These are phyloP conservation scores for Lycophotia porphyrea DNA, from an alignment of 2,888 invertebrate genomes.

Conservation along the genomic window DNA sequence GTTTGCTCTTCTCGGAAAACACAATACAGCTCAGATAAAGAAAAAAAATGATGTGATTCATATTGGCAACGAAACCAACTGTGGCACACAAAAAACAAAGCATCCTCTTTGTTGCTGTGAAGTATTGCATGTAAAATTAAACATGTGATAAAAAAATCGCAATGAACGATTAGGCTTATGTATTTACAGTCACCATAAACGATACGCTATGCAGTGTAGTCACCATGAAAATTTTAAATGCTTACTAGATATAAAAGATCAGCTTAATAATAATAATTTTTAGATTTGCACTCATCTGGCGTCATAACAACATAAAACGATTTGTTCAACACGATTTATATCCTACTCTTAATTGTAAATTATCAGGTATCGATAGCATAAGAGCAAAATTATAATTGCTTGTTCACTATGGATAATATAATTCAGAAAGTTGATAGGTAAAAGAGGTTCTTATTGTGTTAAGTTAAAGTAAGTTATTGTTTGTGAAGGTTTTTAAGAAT, in stretches of 20 bases:
- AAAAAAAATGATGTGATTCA: conserved; percentile 46
- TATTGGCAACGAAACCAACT: conserved; percentile 41
- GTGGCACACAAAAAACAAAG: conserved; percentile 44
- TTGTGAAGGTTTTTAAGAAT: conserved; percentile 56
- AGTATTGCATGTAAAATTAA: conserved; percentile 53
- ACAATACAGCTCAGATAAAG: conserved; percentile 23
- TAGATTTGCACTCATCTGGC: conserved; percentile 56
- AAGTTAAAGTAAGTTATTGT: conserved; percentile 58
- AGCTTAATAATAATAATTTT: conserved; percentile 56
- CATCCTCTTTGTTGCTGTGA: conserved; percentile 46
- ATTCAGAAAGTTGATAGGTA: conserved; percentile 30
- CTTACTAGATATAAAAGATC: conserved; percentile 33
- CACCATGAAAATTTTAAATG: conserved; percentile 30
- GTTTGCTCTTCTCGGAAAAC: conserved; percentile 40
- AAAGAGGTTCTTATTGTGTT: conserved; percentile 53
- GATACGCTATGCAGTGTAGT: conserved; percentile 35
- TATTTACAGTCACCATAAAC: conserved; percentile 41
- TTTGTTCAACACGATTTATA: conserved; percentile 53
- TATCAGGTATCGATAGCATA: conserved; percentile 69
- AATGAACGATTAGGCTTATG: conserved; percentile 49
- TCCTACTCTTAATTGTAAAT: conserved; percentile 69
- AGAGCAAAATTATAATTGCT: conserved; percentile 67
- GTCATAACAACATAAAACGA: conserved; percentile 56
- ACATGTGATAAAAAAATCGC: conserved; percentile 51
- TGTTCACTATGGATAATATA: conserved; percentile 56